Evolutionary conservation across 2,797 vertebrate genomes (phyloP), one percentile per base, ranked within the genome.

Genomic region (Steatocranus sp.): DNA sequence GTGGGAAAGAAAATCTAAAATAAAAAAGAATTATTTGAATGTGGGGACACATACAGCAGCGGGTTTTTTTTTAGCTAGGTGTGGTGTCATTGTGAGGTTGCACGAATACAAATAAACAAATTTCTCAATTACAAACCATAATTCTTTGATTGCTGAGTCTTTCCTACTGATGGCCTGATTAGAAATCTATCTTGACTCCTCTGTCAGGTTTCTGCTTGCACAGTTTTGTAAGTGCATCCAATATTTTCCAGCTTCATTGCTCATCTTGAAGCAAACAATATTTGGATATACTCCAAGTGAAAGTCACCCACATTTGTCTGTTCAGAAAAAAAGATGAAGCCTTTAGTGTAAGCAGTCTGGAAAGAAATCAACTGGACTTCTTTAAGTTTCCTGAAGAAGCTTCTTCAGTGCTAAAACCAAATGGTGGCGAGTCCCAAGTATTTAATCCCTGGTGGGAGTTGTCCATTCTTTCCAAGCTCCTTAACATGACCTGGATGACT

Each of bases 221-320:
- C 41, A 11, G 66, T 46, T 46, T 70, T 46, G 41, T 46, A 27
- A 70, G 43, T 11, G 25, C 41, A 30, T 46, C 66, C 23, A 46
- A 30, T 46, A 70, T 18, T 46, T 27, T 73, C 66, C 6, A 73
- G 41, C 41, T 46, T 27, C 66, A 46, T 46, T 18, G 41, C 41
- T 30, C 41, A 48, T 73, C 23, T 70, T 43, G 38, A 70, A 43
- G 66, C 66, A 70, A 46, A 46, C 38, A 70, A 70, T 43, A 70
- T 27, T 46, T 70, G 41, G 6, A 46, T 27, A 43, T 11, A 46
- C 5, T 30, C 23, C 41, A 46, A 46, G 18, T 73, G 41, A 46
- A 48, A 48, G 68, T 48, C 41, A 48, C 25, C 41, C 41, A 73
- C 25, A 73, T 27, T 73, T 73, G 25, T 48, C 41, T 73, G 25